These are phyloP conservation scores for Apaloderma vittatum DNA, from an alignment of 2,113 vertebrate species.

Conservation along the genomic window DNA sequence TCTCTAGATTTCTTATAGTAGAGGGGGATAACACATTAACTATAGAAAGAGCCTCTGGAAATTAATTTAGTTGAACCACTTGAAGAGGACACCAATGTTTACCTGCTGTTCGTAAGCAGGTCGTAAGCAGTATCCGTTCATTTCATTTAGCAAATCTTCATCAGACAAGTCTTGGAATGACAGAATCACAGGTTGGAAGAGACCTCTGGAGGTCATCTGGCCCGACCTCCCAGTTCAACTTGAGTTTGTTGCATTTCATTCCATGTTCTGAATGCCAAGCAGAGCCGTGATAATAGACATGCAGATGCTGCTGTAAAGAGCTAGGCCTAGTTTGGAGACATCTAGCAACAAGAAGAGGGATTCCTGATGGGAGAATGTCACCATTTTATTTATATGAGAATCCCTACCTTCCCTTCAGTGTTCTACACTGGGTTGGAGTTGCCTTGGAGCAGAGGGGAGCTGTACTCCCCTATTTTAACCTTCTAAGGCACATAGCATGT, in stretches of 20 bases:
- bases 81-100: not conserved
- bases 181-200: not conserved
- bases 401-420: not conserved
- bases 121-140: not conserved
- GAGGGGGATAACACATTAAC: not conserved
- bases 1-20: not conserved
- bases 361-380: not conserved
- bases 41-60: not conserved
- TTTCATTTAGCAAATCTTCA: not conserved
- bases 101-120: not conserved
- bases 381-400: not conserved
- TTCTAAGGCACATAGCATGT: not conserved
- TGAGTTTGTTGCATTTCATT: not conserved
- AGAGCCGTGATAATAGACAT: not conserved
- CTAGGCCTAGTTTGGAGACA: not conserved
- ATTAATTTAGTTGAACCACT: not conserved
- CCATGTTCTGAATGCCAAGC: not conserved
- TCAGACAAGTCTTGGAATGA: not conserved
- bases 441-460: not conserved
- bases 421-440: not conserved
- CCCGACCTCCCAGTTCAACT: not conserved
- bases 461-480: not conserved
- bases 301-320: not conserved
- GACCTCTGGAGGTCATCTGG: not conserved
- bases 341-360: not conserved